Percentiles rank a stretch among this genome's conserved stretches.
These are phyloP conservation scores for Numenius arquata DNA, from an alignment of 2,113 vertebrate genomes.

Conservation along the genomic window DNA sequence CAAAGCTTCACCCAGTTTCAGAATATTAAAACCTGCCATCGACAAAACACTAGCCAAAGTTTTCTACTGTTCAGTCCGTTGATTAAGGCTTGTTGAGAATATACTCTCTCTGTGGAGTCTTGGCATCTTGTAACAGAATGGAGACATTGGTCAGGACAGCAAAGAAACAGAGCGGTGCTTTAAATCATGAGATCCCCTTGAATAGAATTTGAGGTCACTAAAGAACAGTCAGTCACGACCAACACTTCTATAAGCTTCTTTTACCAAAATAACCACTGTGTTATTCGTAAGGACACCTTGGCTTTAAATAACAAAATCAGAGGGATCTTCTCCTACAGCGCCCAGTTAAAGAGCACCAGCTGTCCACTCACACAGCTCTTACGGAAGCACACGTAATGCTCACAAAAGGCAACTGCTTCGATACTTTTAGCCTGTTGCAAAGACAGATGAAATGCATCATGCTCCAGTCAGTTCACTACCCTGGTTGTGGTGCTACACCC, in stretches of 20 bases:
- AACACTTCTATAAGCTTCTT: background rate
- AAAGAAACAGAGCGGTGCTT: background rate
- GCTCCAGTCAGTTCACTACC: background rate
- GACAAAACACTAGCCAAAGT: background rate
- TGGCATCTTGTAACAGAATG: slow-evolving; percentile 9
- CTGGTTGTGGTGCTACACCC: background rate
- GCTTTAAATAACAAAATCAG: slow-evolving; percentile 29
- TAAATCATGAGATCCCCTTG: slow-evolving; percentile 11
- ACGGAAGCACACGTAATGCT: background rate
- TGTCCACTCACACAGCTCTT: background rate
- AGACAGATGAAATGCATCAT: background rate
- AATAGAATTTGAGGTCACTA: slow-evolving; percentile 46
- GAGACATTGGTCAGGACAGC: slow-evolving; percentile 16
- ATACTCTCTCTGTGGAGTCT: slow-evolving; percentile 4
- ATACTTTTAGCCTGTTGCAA: background rate
- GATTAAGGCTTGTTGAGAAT: slow-evolving; percentile 55
- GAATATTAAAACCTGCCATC: background rate
- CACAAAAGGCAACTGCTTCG: background rate
- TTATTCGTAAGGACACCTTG: slow-evolving; percentile 37
- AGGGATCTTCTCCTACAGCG: background rate
- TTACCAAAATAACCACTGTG: slow-evolving; percentile 9
- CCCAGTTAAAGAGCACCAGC: background rate
- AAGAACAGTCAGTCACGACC: background rate
- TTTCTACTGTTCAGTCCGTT: background rate
- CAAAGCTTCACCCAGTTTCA: slow-evolving; percentile 28